phyloP scores from a whole-genome alignment of 2,113 vertebrate genomes.

The Aphyosemion australe region DNA sequence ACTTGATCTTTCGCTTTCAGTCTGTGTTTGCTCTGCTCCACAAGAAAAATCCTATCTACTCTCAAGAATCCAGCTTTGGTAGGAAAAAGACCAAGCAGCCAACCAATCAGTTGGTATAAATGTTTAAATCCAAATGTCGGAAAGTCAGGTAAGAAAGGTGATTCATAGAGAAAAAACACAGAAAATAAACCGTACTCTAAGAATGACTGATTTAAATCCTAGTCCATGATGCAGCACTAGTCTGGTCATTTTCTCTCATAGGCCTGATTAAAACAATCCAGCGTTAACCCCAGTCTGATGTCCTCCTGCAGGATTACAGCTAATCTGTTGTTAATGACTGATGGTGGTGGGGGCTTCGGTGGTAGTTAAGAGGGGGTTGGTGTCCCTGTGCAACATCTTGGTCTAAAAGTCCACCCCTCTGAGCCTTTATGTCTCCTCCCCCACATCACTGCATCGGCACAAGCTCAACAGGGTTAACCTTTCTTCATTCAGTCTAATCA shows the following conservation, averaged over 20 bases:
- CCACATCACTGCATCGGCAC: conserved; percentile 16
- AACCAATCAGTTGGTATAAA: not conserved
- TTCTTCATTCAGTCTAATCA: conserved; percentile 36
- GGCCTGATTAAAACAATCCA: conserved; percentile 68
- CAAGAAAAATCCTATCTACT: not conserved
- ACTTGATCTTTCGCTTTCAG: not conserved
- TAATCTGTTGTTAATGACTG: conserved; percentile 62
- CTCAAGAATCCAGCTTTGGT: not conserved
- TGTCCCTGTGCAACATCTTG: conserved; percentile 47
- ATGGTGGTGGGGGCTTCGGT: conserved; percentile 11
- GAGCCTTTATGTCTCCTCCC: conserved; percentile 16
- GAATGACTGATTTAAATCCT: too few relatives aligned
- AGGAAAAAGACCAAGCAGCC: not conserved
- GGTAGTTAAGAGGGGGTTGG: not conserved
- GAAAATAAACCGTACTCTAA: too few relatives aligned
- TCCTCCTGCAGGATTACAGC: conserved; percentile 54
- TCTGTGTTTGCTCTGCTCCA: not conserved
- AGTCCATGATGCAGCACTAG: conserved; percentile 19
- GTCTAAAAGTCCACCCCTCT: conserved; percentile 37
- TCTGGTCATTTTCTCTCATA: conserved; percentile 38
- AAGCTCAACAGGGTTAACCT: conserved; percentile 24
- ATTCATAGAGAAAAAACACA: too few relatives aligned
- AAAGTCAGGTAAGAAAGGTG: too few relatives aligned
- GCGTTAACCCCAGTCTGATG: conserved; percentile 62
- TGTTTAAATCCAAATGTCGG: not conserved